Evolutionary conservation across 1,140 invertebrate genomes (phyloP), one percentile per base, ranked within the genome.

Genomic region (Penaeus japonicus): DNA sequence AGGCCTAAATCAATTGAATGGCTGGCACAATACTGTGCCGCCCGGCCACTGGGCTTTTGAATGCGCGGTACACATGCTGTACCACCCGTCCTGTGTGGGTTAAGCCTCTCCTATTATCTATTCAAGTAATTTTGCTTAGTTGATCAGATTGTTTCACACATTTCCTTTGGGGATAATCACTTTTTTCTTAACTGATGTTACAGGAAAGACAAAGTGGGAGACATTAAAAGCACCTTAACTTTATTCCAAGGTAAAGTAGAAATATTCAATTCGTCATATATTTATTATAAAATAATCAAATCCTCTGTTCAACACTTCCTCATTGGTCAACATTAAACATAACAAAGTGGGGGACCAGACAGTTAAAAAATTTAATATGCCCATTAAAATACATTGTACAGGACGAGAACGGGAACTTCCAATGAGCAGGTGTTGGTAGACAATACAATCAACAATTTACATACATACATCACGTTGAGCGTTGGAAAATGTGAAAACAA

Each of bases 251-350:
- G 24, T 27, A 32, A 27, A 73, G 24, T 73, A 27, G 65, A 27
- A 73, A 27, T 73, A 73, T 88, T 88, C 90, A 78, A 91, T 88
- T 88, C 62, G 57, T 88, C 87, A 88, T 88, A 91, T 90, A 89
- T 91, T 91, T 91, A 91, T 91, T 91, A 91, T 91, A 91, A 91
- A 91, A 91, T 91, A 91, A 91, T 91, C 91, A 91, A 91, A 91
- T 91, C 90, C 90, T 91, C 90, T 90, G 90, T 89, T 90, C 89
- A 91, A 90, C 91, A 91, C 89, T 86, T 90, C 89, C 89, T 90
- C 89, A 90, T 90, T 90, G 89, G 86, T 90, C 89, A 90, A 90
- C 89, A 90, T 89, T 90, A 89, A 91, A 91, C 85, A 91, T 91
- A 91, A 91, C 89, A 91, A 91, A 91, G 87, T 89, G 78, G 78